phyloP scores from a whole-genome alignment of 2,888 invertebrate species.

The Dione juno region DNA sequence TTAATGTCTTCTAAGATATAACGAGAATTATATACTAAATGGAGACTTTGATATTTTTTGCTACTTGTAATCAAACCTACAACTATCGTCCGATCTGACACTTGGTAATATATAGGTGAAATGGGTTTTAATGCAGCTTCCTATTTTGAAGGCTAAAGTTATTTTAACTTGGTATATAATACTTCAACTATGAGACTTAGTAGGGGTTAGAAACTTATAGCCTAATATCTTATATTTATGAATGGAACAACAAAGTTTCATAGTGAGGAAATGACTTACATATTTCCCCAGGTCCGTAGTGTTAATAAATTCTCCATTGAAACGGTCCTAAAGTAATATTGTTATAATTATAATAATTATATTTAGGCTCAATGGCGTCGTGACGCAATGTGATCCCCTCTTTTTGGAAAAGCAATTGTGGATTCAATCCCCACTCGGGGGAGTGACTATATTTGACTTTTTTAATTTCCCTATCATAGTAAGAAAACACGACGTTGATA shows the following conservation, averaged over 20 bases:
- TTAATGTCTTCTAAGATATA: too few relatives aligned
- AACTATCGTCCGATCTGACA: not conserved
- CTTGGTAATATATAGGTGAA: too few relatives aligned
- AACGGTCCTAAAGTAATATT: not conserved
- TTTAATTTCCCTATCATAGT: too few relatives aligned
- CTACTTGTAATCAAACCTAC: not conserved
- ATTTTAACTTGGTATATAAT: slow-evolving; percentile 20
- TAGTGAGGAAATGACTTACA: slow-evolving; percentile 34
- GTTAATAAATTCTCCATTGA: slow-evolving; percentile 25
- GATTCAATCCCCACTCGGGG: too few relatives aligned
- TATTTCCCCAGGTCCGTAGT: slow-evolving; percentile 35
- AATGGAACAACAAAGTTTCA: slow-evolving; percentile 41
- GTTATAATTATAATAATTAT: not conserved
- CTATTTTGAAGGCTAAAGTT: not conserved
- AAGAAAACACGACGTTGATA: too few relatives aligned
- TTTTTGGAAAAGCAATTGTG: too few relatives aligned
- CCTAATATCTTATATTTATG: slow-evolving; percentile 41
- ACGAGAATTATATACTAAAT: too few relatives aligned
- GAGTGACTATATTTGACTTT: too few relatives aligned
- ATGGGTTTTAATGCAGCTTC: too few relatives aligned
- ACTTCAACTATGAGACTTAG: slow-evolving; percentile 20
- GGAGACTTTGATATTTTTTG: too few relatives aligned
- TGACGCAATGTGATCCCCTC: not conserved
- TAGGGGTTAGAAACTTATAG: slow-evolving; percentile 32
- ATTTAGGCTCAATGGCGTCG: not conserved